These are phyloP conservation scores for Osedax fenrisi DNA, from an alignment of 2,888 invertebrate genomes.

Conservation along the genomic window DNA sequence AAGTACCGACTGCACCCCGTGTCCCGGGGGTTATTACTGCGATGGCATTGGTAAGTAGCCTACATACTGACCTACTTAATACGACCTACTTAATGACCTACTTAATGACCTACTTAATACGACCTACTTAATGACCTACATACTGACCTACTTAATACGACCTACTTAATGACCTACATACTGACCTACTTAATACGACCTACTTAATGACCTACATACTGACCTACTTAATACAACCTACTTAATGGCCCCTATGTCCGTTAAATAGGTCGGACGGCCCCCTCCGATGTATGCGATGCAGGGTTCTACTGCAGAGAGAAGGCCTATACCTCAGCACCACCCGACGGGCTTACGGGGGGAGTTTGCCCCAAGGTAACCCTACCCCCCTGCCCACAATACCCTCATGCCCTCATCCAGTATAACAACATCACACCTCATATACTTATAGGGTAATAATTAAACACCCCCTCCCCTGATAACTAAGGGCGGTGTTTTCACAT, in stretches of 20 bases:
- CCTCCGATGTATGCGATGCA: constrained; percentile 41
- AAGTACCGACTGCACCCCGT: constrained; percentile 47
- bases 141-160: neutral
- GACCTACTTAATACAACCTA: neutral
- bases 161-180: neutral
- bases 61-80: neutral
- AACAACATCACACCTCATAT: too few species aligned
- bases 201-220: neutral
- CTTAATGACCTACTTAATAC: neutral
- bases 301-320: constrained; percentile 43
- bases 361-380: constrained; percentile 39
- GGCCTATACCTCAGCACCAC: constrained; percentile 48
- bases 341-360: constrained; percentile 47
- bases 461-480: too few species aligned
- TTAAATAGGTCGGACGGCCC: constrained; percentile 38
- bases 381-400: neutral
- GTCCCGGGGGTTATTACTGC: constrained; percentile 48
- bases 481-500: too few species aligned
- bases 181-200: neutral
- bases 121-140: neutral
- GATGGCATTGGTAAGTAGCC: constrained; percentile 42
- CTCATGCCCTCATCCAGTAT: too few species aligned
- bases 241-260: too few species aligned
- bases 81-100: neutral
- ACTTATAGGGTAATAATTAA: too few species aligned